These are phyloP conservation scores for Nemopilema nomurai DNA, from an alignment of 30 jellyfish, hydroid and myxozoan genomes.

Conservation along the genomic window DNA sequence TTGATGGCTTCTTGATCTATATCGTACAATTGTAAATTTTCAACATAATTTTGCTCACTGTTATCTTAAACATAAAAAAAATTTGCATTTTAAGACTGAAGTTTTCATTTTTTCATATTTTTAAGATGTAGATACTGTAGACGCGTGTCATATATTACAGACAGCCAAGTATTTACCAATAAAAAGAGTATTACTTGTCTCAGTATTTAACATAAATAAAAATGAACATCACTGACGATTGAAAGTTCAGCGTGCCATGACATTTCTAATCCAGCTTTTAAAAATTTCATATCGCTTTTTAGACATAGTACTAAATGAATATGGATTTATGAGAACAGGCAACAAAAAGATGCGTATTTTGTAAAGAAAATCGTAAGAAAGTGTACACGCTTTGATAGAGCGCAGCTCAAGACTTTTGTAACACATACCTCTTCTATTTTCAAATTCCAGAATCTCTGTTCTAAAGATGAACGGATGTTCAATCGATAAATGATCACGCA, in stretches of 20 bases:
- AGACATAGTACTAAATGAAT: neutral
- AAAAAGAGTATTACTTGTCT: neutral
- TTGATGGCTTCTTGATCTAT: neutral
- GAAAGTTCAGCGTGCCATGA: neutral
- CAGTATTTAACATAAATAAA: neutral
- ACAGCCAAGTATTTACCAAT: neutral
- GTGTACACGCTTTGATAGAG: neutral
- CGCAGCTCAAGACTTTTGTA: neutral
- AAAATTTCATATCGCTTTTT: neutral
- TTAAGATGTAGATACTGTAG: neutral
- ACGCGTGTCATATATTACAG: neutral
- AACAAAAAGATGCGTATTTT: neutral
- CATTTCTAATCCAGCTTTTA: neutral
- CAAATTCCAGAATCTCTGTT: conserved; percentile 15
- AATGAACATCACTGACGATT: neutral
- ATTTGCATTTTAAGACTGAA: too few species aligned
- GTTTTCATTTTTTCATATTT: neutral
- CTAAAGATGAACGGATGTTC: neutral
- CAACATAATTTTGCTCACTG: too few species aligned
- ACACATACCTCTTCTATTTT: conserved; percentile 16
- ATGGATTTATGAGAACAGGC: conserved; percentile 3
- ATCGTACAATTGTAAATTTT: neutral
- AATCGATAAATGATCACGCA: too few species aligned
- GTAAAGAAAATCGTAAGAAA: neutral
- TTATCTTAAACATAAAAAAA: too few species aligned